These are phyloP conservation scores for Ceryle rudis DNA, from an alignment of 2,797 vertebrate species.

Conservation along the genomic window DNA sequence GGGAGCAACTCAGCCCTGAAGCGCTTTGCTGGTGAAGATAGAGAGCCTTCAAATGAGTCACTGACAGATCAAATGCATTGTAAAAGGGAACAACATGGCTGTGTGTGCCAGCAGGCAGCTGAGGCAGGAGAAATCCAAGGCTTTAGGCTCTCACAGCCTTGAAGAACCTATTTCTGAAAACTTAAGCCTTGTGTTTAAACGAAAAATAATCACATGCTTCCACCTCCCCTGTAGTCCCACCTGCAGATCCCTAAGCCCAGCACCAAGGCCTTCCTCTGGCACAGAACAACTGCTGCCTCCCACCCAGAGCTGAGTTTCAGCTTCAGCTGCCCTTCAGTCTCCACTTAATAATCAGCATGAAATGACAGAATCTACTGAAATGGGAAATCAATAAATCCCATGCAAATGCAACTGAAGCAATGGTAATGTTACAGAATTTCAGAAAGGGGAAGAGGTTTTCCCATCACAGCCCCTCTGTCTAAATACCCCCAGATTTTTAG, in stretches of 20 bases:
- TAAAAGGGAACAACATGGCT: not conserved
- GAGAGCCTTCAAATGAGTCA: slow-evolving; percentile 23
- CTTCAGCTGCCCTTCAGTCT: not conserved
- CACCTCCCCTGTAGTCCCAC: not conserved
- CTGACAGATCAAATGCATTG: not conserved
- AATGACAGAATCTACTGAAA: not conserved
- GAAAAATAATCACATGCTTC: not conserved
- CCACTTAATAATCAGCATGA: not conserved
- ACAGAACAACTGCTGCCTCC: not conserved
- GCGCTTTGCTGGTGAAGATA: not conserved
- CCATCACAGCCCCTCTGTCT: not conserved
- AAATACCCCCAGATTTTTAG: not conserved
- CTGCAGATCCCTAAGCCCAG: not conserved
- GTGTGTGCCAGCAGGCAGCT: not conserved
- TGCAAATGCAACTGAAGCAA: not conserved
- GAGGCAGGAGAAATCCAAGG: slow-evolving; percentile 25
- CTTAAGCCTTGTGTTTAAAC: not conserved
- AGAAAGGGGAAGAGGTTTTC: not conserved
- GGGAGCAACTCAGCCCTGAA: not conserved
- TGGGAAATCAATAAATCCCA: not conserved
- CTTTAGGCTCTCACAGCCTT: slow-evolving; percentile 33
- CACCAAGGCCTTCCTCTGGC: not conserved
- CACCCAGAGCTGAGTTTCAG: not conserved
- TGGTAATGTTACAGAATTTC: not conserved
- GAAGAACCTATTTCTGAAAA: not conserved